phyloP scores from a whole-genome alignment of 2,113 vertebrate species.

The Paradoxurus hermaphroditus region DNA sequence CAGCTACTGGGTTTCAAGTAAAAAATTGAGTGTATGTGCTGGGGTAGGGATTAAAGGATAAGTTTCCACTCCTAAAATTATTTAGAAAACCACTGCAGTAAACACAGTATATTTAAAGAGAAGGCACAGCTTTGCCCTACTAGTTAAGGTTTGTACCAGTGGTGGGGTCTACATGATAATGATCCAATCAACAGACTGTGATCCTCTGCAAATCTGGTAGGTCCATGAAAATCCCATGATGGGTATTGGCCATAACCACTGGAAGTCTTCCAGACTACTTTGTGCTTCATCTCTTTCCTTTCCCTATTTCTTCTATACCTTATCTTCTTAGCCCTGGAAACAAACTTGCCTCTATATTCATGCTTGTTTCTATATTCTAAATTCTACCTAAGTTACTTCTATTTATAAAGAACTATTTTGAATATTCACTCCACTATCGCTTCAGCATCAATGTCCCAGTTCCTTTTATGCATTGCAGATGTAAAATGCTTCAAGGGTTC shows the following conservation, averaged over 20 bases:
- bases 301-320: neutral
- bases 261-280: neutral
- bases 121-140: neutral
- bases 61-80: neutral
- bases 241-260: neutral
- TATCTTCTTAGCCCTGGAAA: neutral
- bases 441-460: neutral
- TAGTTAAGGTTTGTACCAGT: neutral
- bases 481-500: neutral
- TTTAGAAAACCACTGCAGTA: neutral
- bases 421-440: neutral
- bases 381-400: neutral
- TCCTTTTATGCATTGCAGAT: neutral
- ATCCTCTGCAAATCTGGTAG: neutral
- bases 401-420: neutral
- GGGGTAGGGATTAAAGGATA: rapidly evolving
- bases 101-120: neutral
- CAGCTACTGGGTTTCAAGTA: neutral
- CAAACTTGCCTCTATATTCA: neutral
- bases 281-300: neutral
- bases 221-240: neutral
- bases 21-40: neutral
- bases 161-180: neutral
- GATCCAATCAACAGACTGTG: neutral
- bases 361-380: neutral